A percentile compares a stretch with the other conserved stretches of the same genome.
phyloP scores from a whole-genome alignment of 2,888 invertebrate species.

The Eupithecia pulchellata region DNA sequence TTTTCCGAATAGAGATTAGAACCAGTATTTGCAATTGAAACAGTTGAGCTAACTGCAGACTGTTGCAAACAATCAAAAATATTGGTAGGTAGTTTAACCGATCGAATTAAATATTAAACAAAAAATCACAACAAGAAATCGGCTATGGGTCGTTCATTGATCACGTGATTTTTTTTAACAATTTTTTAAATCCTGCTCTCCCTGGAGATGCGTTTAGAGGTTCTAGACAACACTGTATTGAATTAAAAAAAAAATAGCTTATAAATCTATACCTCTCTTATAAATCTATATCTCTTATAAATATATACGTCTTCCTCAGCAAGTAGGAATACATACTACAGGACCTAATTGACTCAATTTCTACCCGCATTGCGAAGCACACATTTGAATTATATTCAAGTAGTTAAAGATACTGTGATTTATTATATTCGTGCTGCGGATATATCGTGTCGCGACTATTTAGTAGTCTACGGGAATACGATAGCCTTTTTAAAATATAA shows the following conservation, averaged over 20 bases:
- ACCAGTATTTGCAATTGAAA: too few relatives aligned
- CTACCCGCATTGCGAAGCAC: conserved; percentile 33
- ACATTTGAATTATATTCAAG: conserved; percentile 44
- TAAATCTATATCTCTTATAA: not conserved
- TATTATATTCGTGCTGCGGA: conserved; percentile 43
- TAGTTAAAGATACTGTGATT: conserved; percentile 44
- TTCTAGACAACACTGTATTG: too few relatives aligned
- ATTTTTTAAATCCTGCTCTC: too few relatives aligned
- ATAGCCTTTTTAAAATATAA: conserved; percentile 13
- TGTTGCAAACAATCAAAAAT: too few relatives aligned
- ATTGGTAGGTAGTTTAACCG: too few relatives aligned
- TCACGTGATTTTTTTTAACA: too few relatives aligned
- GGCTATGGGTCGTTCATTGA: too few relatives aligned
- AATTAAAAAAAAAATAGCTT: not conserved
- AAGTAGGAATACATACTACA: not conserved
- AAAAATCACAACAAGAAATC: too few relatives aligned
- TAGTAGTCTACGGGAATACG: conserved; percentile 15
- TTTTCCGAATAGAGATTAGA: too few relatives aligned
- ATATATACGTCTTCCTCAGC: not conserved
- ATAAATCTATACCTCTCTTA: not conserved
- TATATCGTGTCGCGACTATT: conserved; percentile 30
- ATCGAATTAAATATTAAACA: too few relatives aligned
- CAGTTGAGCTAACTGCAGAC: too few relatives aligned
- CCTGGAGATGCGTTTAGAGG: too few relatives aligned
- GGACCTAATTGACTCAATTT: conserved; percentile 12